Evolutionary conservation across 2,888 invertebrate genomes (phyloP), one percentile per base, ranked within the genome.

Genomic region (Cyclophora punctaria): DNA sequence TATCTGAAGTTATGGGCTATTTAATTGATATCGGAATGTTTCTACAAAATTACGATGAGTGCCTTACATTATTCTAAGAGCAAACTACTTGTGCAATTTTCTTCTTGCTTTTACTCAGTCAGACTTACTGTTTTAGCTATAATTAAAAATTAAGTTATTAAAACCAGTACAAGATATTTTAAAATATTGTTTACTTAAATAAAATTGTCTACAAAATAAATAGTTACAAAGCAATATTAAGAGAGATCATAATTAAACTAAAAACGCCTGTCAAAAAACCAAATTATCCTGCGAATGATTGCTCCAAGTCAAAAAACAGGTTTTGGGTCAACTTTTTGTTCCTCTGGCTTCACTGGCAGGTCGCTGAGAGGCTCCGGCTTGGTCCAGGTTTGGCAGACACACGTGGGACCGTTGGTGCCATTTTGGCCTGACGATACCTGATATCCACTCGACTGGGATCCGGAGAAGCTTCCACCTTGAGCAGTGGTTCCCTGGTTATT

Each of bases 371-470:
- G 64, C 50, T 34, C 51, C 1, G 83, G 83, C 47, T 86, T 86
- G 0, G 80, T 79, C 84, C 85, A 86, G 0, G 87, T 72, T 54
- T 85, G 86, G 57, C 88, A 88, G 2, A 88, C 78, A 51, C 87
- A 88, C 0, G 80, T 73, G 0, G 83, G 85, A 0, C 83, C 85
- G 34, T 69, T 68, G 0, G 60, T 63, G 6, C 69, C 71, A 3
- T 66, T 53, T 6, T 74, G 72, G 7, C 70, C 69, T 0, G 76
- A 59, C 0, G 64, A 63, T 52, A 42, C 64, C 66, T 46, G 48
- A 7, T 41, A 6, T 4, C 47, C 42, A n/a, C 34, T 7, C 7
- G 43, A 7, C 5, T 44, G 35, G 6, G 5, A 35, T 3, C 44
- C 44, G 44, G 44, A 46, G 4, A 48, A 48, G 41, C 41, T 41